Evolutionary conservation across 2,888 invertebrate species (phyloP), one percentile per base, ranked within the genome.

Genomic region (Azorinus chamasolen): DNA sequence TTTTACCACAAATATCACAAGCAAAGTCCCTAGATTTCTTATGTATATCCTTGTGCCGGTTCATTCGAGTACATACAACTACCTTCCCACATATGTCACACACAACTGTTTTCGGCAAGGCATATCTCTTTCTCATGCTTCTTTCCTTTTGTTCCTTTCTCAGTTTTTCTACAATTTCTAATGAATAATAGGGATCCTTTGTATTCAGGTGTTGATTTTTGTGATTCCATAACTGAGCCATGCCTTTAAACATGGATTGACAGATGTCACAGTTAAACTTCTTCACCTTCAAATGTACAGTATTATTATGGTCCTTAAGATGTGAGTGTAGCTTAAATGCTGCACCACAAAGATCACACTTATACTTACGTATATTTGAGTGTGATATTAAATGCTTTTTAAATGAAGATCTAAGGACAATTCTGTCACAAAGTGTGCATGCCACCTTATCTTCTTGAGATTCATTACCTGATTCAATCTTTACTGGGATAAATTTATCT

Each of bases 1-100:
- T 51, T n/a, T 78, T 78, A n/a, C 54, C 55, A 61, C 78, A 78
- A 18, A 78, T 51, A 1, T 78, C 68, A 41, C 78, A 78, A 22
- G 68, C 37, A 54, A 57, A 69, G n/a, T 78, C 78, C 22, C 55
- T 62, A 1, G 63, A 54, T n/a, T 63, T 61, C 22, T 58, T 68
- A 20, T 78, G 78, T 6, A 48, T 58, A 12, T 63, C 53, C 24
- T 51, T 53, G 41, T 78, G 78, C 8, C 78, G 43, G 6, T 53
- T 50, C 16, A 64, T 43, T 18, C 78, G 57, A 32, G 48, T 39
- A 1, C 46, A 14, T 22, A 53, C 3, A 4, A 72, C 53, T 1
- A 43, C 37, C 41, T 45, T 53, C 5, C 78, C 78, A 61, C 78
- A 78, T 1, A 69, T 54, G 3, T 41, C 51, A 50, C 78, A 78